Evolutionary conservation across 1,140 invertebrate species (phyloP).

Genomic region (Streblospio benedicti): DNA sequence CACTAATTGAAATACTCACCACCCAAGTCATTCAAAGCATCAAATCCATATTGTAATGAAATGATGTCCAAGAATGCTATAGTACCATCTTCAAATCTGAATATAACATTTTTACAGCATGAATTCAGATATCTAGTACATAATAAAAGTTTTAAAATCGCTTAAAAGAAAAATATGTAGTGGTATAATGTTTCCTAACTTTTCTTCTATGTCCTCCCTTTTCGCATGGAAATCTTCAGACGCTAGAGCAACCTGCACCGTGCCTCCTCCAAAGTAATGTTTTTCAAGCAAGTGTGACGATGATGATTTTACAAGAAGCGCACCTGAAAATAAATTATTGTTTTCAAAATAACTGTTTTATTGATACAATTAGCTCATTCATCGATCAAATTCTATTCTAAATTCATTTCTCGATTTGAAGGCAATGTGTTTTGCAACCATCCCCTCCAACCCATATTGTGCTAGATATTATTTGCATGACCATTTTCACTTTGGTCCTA

Average conservation of each 20-base stretch:
- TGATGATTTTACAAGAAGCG: constrained; percentile 67
- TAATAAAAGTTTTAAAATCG: no score
- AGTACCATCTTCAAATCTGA: constrained; percentile 90
- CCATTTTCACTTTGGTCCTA: no score
- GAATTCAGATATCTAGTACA: no score
- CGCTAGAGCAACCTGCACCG: constrained; percentile 70
- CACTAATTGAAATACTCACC: not conserved
- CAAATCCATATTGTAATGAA: constrained; percentile 71
- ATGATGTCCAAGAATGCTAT: constrained; percentile 77
- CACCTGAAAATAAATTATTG: constrained; percentile 57
- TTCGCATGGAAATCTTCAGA: constrained; percentile 61
- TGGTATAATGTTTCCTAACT: not conserved
- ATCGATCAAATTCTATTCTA: no score
- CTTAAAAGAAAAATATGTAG: no score
- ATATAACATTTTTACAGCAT: constrained; percentile 25
- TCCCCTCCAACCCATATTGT: no score
- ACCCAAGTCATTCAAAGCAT: constrained; percentile 51
- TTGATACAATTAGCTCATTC: no score
- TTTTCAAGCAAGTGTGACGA: constrained; percentile 57
- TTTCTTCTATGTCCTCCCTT: constrained; percentile 56
- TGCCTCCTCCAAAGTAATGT: constrained; percentile 83
- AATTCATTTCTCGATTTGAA: no score
- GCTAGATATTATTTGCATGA: no score
- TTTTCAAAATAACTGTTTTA: no score
- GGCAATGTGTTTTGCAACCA: no score